These are phyloP conservation scores for Eulemur macaco DNA, from an alignment of 2,113 vertebrate genomes.

Conservation along the genomic window DNA sequence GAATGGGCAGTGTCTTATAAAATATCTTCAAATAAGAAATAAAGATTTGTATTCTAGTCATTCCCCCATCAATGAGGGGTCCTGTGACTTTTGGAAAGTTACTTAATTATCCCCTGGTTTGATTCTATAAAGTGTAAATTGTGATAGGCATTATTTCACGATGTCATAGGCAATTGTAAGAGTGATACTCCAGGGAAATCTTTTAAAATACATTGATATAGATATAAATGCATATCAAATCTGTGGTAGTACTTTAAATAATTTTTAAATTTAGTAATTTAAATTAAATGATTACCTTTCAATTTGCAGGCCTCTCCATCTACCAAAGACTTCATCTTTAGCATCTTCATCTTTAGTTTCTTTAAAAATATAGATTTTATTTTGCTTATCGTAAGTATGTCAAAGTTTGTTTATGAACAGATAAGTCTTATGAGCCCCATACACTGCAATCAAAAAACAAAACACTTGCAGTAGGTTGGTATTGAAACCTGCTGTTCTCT, in stretches of 20 bases:
- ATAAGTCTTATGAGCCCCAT: conserved; percentile 17
- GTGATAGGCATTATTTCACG: neutral
- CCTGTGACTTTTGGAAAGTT: neutral
- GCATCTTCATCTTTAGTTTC: neutral
- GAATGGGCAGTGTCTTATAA: neutral
- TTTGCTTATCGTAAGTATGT: conserved; percentile 39
- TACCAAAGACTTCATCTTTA: neutral
- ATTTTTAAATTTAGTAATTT: neutral
- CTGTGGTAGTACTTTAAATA: neutral
- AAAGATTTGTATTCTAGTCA: neutral
- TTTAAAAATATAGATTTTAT: neutral
- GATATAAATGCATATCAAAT: neutral
- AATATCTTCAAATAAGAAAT: neutral
- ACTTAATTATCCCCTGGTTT: neutral
- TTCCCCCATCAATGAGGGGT: neutral
- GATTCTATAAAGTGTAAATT: neutral
- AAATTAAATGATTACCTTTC: neutral
- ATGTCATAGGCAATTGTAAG: neutral
- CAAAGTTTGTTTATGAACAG: conserved; percentile 60
- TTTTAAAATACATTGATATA: neutral
- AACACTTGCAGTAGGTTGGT: conserved; percentile 59
- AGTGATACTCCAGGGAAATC: neutral
- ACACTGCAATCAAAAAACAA: conserved; percentile 62
- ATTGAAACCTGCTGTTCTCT: conserved; percentile 68
- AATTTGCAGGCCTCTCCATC: neutral